phyloP scores from a whole-genome alignment of 2,113 vertebrate species.

The Semnornis frantzii region DNA sequence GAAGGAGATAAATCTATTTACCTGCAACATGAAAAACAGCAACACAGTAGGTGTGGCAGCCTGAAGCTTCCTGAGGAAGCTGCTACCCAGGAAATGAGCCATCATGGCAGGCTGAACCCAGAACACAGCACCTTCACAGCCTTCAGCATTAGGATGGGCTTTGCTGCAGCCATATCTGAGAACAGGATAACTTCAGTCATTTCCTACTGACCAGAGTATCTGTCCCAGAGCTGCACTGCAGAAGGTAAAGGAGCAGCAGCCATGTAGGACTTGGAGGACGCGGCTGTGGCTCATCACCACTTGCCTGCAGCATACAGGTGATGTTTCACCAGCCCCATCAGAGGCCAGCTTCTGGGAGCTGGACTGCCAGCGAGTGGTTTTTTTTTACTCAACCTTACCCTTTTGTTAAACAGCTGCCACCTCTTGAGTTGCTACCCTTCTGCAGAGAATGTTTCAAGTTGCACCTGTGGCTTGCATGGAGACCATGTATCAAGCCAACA shows the following conservation, averaged over 20 bases:
- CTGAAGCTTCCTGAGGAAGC: slow-evolving; percentile 28
- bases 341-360: fast-evolving
- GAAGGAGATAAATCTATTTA: neutral
- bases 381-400: too few relatives aligned
- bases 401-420: neutral
- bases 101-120: neutral
- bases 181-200: too few relatives aligned
- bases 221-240: fast-evolving
- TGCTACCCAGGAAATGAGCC: neutral
- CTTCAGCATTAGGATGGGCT: neutral
- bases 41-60: neutral
- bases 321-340: neutral
- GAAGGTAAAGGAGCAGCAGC: neutral
- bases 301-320: fast-evolving
- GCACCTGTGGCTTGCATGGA: neutral
- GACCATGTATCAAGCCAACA: neutral
- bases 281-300: too few relatives aligned
- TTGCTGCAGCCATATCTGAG: fast-evolving
- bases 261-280: fast-evolving
- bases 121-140: neutral
- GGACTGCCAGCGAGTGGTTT: fast-evolving
- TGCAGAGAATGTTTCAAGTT: neutral
- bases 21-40: neutral
- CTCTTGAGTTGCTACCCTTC: neutral
- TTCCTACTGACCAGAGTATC: neutral